Evolutionary conservation across 2,888 invertebrate species (phyloP).

Genomic region (Dysmachus trigonus): DNA sequence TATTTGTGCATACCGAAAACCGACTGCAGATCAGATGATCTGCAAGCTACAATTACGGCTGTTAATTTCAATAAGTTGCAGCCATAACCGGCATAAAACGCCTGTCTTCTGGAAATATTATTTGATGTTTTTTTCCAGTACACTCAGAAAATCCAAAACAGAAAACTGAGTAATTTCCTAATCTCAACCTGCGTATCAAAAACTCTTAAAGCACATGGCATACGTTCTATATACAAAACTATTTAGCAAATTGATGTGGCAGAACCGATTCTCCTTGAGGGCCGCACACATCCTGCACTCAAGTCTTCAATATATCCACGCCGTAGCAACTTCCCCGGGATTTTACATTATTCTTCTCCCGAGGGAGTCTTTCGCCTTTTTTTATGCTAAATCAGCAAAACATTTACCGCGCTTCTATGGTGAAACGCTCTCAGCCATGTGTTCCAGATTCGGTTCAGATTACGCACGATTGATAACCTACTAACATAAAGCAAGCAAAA

Average conservation of each 20-base stretch:
- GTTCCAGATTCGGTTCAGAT: conserved; percentile 17
- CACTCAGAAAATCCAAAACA: no score
- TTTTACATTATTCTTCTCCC: not conserved
- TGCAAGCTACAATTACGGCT: no score
- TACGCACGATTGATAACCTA: conserved; percentile 34
- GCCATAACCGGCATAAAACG: no score
- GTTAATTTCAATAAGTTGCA: no score
- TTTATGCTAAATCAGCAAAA: conserved; percentile 3
- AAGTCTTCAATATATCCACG: not conserved
- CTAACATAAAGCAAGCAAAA: conserved; percentile 9
- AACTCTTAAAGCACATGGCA: not conserved
- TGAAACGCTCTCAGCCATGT: not conserved
- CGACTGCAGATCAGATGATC: no score
- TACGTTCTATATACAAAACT: not conserved
- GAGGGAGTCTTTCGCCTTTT: not conserved
- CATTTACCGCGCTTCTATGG: not conserved
- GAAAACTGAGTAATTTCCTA: no score
- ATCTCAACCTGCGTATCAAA: not conserved
- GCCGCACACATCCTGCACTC: not conserved
- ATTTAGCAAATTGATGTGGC: not conserved
- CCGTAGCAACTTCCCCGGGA: not conserved
- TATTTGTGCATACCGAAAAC: no score
- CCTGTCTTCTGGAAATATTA: no score
- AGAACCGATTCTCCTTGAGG: not conserved
- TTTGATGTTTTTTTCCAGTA: no score